A percentile compares a stretch with the other conserved stretches of the same genome.
Conservation (phyloP, 1,140 invertebrate genomes). For the Papilio helenus region DNA sequence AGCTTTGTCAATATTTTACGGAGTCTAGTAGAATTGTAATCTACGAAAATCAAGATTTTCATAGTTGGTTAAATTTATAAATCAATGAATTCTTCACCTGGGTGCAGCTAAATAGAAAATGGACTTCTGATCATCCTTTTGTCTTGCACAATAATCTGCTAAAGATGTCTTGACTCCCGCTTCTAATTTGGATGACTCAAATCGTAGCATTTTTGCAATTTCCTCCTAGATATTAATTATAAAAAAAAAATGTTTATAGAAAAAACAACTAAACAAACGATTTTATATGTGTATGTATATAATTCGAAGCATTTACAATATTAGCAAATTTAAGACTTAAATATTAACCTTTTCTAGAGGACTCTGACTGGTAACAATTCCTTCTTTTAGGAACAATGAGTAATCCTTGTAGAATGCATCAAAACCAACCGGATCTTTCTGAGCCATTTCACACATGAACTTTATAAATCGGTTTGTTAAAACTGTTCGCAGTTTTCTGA, state of each 20-base stretch:
- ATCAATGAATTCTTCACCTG: constrained; percentile 83
- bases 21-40: too few species aligned
- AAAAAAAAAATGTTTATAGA: constrained; percentile 25
- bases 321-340: neutral
- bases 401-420: constrained; percentile 96
- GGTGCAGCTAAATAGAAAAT: constrained; percentile 98
- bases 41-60: too few species aligned
- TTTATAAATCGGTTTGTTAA: constrained; percentile 93
- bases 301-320: neutral
- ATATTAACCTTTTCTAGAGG: constrained; percentile 90
- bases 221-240: constrained; percentile 88
- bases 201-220: constrained; percentile 94
- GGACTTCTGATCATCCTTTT: constrained; percentile 91
- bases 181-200: constrained; percentile 93
- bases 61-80: neutral
- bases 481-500: constrained; percentile 92
- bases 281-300: too few species aligned
- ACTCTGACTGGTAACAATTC: constrained; percentile 93
- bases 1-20: too few species aligned
- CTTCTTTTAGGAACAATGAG: constrained; percentile 97
- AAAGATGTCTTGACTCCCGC: constrained; percentile 91
- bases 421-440: constrained; percentile 93
- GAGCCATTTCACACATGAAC: constrained; percentile 93
- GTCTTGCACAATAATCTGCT: constrained; percentile 91
- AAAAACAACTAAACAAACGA: too few species aligned